Base-by-base conservation (phyloP, 1,140 invertebrate species). In the Capitella teleta region DNA sequence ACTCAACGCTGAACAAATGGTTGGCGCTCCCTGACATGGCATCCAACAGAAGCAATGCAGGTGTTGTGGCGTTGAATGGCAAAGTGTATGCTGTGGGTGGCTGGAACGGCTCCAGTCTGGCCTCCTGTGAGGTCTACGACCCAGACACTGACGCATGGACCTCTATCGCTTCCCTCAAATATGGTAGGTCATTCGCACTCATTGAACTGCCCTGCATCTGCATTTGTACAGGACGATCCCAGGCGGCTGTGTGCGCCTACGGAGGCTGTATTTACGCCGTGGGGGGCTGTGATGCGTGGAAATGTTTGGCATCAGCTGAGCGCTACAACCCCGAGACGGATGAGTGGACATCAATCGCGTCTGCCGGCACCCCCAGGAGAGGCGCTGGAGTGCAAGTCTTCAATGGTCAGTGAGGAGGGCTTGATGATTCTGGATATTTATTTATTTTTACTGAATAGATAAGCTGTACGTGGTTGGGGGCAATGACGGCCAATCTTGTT, bases 11-110 rank as follows among this genome's bases (percentile, higher is more conserved):
- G 19, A 64, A 74, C 32, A 79, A 78, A 53, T 89, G 86, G 86
- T 70, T 67, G 1, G 68, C 72, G 42, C 67, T 80, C n/a, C 74
- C 80, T 2, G 69, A 74, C 26, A 67, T 87, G 53, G 77, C 79
- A 14, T 71, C 80, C 40, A 80, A 82, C 3, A 71, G 82, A 55
- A 83, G 80, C 54, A 81, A 84, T 72, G 77, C 79, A 42, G 77
- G 83, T 43, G 82, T 86, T 26, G 85, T 83, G 51, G 78, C 76
- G 16, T 58, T 86, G 28, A 76, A 81, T 57, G 78, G 72, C n/a
- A 76, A 79, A 51, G 74, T 87, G 46, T 87, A 83, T 72, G 83
- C 83, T 61, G 76, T 87, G 49, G 87, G 87, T 28, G 87, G 87
- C 25, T 85, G 82, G 79, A 82, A 81, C 58, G 86, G 83, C 6